Evolutionary conservation across 2,797 vertebrate species (phyloP).

Genomic region (Mycteria americana): DNA sequence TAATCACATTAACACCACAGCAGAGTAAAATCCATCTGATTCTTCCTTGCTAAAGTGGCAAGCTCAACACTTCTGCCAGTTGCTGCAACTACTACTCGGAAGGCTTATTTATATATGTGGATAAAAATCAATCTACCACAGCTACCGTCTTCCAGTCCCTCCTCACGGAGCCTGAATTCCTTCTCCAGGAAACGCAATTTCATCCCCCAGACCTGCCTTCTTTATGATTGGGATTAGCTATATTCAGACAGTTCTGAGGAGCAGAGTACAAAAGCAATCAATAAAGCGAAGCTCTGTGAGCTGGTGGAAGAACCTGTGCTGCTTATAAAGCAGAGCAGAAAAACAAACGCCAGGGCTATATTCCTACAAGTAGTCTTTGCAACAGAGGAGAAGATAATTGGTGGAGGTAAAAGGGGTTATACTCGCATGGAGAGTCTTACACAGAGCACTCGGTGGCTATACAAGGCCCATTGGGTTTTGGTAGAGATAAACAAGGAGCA

Average conservation of each 20-base stretch:
- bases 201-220: neutral
- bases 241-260: neutral
- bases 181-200: neutral
- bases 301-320: neutral
- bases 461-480: neutral
- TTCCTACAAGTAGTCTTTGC: neutral
- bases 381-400: neutral
- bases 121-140: constrained; percentile 8
- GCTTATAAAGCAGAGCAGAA: neutral
- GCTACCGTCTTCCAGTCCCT: neutral
- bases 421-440: neutral
- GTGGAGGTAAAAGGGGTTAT: neutral
- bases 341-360: neutral
- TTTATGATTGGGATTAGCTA: neutral
- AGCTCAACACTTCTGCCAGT: neutral
- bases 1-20: constrained; percentile 8
- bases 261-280: neutral
- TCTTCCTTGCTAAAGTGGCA: neutral
- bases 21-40: neutral
- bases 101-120: neutral
- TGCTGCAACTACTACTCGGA: neutral
- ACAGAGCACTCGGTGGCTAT: neutral
- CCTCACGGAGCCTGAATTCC: neutral
- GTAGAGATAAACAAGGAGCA: neutral
- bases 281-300: neutral